Conservation (phyloP, 1,140 invertebrate species). For the Caenorhabditis remanei region DNA sequence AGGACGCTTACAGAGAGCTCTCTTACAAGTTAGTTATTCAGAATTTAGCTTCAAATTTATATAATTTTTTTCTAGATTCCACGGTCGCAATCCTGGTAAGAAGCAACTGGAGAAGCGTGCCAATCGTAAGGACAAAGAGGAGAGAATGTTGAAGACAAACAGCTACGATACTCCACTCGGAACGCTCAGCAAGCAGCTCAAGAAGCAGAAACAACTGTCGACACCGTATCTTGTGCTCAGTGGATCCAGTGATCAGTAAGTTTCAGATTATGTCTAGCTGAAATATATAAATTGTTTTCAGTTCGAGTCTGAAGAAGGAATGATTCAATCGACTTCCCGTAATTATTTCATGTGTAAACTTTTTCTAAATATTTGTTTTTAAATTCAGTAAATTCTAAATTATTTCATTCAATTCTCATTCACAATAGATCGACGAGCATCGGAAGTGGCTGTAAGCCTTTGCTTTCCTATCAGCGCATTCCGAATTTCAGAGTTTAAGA, state of each 20-base stretch:
- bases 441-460: background rate
- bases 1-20: constrained; percentile 88
- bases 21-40: constrained; percentile 68
- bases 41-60: background rate
- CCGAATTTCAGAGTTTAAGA: constrained; percentile 34
- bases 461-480: constrained; percentile 21
- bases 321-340: background rate
- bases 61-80: constrained; percentile 84
- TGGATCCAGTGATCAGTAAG: constrained; percentile 59
- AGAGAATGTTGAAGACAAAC: constrained; percentile 96
- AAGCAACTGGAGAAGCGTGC: constrained; percentile 97
- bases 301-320: constrained; percentile 36
- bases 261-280: background rate
- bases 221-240: constrained; percentile 93
- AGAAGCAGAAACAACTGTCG: constrained; percentile 95
- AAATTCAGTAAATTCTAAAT: background rate
- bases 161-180: constrained; percentile 96
- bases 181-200: constrained; percentile 91
- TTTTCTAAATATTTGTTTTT: background rate
- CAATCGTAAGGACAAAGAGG: constrained; percentile 93
- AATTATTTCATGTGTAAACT: too few species aligned
- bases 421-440: constrained; percentile 37
- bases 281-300: background rate
- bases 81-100: constrained; percentile 98
- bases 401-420: background rate